Evolutionary conservation across 1,140 invertebrate species (phyloP), one percentile per base, ranked within the genome.

Genomic region (Macrotrachela quadricornifera): DNA sequence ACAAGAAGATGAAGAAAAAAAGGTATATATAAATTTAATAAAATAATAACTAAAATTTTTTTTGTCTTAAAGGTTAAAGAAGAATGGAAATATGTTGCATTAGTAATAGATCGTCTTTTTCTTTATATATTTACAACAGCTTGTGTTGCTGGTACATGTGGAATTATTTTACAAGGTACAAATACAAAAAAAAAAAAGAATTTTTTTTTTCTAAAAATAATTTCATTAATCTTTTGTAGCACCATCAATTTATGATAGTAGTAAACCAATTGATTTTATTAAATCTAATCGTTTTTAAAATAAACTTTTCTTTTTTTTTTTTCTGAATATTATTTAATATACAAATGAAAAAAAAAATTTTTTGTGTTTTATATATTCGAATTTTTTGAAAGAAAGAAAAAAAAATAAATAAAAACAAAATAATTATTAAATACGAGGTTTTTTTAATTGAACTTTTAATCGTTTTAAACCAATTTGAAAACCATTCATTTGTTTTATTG

Each of bases 391-490:
- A n/a, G n/a, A n/a, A n/a, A n/a, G n/a, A n/a, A n/a, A n/a, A n/a
- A n/a, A n/a, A n/a, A n/a, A n/a, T n/a, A n/a, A n/a, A n/a, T n/a
- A 30, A 30, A 30, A 2, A 30, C 3, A 30, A 30, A 30, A 4
- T 2, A 30, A 4, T 30, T 30, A 30, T 30, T 30, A 8, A 4
- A 30, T 2, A 30, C 21, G 21, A 4, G 21, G 82, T 71, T 85
- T 78, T 76, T 95, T 95, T 65, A 92, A 77, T 74, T 94, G 87
- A 67, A 95, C 88, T 78, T 94, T 94, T 58, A 94, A 78, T 66
- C 87, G 78, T 72, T 94, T 95, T 68, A 83, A 88, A 65, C 87
- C 87, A 70, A 94, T 86, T 74, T 91, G 87, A 69, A 90, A 94
- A 60, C 88, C 67, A 73, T 95, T 88, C 87, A 95, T 92, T 61